Base-by-base conservation (phyloP, 2,888 invertebrate genomes). In the Chaetogeoica ovagalla region DNA sequence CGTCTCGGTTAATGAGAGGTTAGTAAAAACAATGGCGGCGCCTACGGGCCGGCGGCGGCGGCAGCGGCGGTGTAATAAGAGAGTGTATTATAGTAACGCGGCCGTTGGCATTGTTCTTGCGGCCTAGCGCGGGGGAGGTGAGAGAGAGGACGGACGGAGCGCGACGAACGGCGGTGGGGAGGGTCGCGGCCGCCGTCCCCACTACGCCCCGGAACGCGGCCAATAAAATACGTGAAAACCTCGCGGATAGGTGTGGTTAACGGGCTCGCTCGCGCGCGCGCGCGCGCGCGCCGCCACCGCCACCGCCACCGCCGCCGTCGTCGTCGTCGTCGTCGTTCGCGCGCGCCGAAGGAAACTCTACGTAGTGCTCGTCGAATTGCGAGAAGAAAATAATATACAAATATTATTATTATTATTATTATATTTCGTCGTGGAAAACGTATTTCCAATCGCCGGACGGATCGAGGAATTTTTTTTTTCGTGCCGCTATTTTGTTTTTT, bases 191-290 rank as follows among this genome's bases (percentile, higher is more conserved):
- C 62, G 73, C 62, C 62, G 17, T 52, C 60, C 48, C 48, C 30
- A 7, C 7, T 3, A 19, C n/a, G 8, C 13, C 15, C 17, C 9
- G 4, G n/a, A 30, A 4, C 59, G 52, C 68, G 70, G 77, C 70
- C 77, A 69, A 77, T 70, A 70, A 77, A 77, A 77, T 70, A 77
- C 77, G 69, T 30, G 62, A 70, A 77, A 70, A 62, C 39, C 70
- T 30, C 70, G 55, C 55, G 62, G 70, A 77, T 77, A 77, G 77
- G 77, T 77, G 77, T 77, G 77, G 77, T 62, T 62, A 70, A 59
- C 37, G 60, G n/a, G n/a, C n/a, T n/a, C 68, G 30, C 8, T 19
- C 48, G 48, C 23, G 71, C 39, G 59, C 9, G n/a, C n/a, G 60
- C 68, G 30, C 8, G 30, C 48, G 48, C 23, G 71, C 39, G 59